phyloP scores from a whole-genome alignment of 2,113 vertebrate genomes.

The Desmodus rotundus region DNA sequence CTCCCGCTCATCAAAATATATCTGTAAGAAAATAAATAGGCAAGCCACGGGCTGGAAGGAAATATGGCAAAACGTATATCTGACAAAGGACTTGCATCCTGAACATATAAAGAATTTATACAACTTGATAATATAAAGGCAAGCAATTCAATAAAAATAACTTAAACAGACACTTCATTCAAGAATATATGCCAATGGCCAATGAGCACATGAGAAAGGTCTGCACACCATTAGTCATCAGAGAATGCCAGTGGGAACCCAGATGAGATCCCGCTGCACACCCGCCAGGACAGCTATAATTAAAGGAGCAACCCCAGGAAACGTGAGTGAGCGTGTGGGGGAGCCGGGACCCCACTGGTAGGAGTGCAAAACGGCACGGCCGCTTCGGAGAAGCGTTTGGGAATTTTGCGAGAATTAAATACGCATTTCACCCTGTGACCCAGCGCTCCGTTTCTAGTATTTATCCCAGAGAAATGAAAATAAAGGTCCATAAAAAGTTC shows the following conservation, averaged over 20 bases:
- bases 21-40: background rate
- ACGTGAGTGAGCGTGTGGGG: rapidly evolving
- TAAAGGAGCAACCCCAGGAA: background rate
- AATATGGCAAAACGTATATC: background rate
- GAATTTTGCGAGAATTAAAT: background rate
- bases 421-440: background rate
- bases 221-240: background rate
- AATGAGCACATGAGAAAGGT: background rate
- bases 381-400: background rate
- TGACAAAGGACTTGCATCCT: background rate
- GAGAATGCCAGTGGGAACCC: background rate
- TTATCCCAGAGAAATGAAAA: background rate
- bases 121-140: background rate
- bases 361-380: rapidly evolving
- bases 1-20: background rate
- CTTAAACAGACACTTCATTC: background rate
- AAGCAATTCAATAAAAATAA: background rate
- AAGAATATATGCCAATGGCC: background rate
- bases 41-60: background rate
- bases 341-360: no score
- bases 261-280: background rate
- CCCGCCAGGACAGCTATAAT: background rate
- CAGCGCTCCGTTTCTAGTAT: background rate
- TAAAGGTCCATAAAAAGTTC: background rate
- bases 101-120: background rate